phyloP scores from a whole-genome alignment of 2,888 invertebrate genomes.

The Tribolium freemani region DNA sequence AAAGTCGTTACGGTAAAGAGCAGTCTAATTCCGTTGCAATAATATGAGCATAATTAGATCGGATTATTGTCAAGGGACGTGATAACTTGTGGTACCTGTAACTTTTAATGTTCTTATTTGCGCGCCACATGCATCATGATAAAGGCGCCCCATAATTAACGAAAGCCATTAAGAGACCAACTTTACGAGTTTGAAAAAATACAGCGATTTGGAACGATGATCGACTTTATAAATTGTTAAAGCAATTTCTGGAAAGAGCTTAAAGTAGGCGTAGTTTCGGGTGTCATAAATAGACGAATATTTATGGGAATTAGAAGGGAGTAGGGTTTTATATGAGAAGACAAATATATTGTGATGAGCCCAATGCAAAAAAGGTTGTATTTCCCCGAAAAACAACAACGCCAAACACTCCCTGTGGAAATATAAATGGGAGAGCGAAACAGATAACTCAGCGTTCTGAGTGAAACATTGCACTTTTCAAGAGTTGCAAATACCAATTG shows the following conservation, averaged over 20 bases:
- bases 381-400: constrained; percentile 51
- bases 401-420: constrained; percentile 52
- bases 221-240: constrained; percentile 29
- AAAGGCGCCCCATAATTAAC: constrained; percentile 8
- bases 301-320: constrained; percentile 55
- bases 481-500: not conserved
- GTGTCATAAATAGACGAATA: constrained; percentile 54
- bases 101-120: constrained; percentile 54
- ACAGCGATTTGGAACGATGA: constrained; percentile 4
- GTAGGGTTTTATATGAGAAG: constrained; percentile 53
- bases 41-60: constrained; percentile 53
- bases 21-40: constrained; percentile 52
- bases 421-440: constrained; percentile 50
- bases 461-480: constrained; percentile 33
- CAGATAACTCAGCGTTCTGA: constrained; percentile 45
- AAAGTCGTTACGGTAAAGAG: constrained; percentile 48
- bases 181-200: constrained; percentile 2
- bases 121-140: constrained; percentile 56
- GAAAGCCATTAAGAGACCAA: constrained; percentile 1
- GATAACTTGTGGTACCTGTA: constrained; percentile 51
- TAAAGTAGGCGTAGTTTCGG: constrained; percentile 27
- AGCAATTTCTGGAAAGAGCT: constrained; percentile 15
- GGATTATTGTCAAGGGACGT: constrained; percentile 52
- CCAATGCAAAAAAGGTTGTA: constrained; percentile 51
- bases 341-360: constrained; percentile 55